Base-by-base conservation (phyloP, 2,888 invertebrate genomes). In the Thymelicus acteon region DNA sequence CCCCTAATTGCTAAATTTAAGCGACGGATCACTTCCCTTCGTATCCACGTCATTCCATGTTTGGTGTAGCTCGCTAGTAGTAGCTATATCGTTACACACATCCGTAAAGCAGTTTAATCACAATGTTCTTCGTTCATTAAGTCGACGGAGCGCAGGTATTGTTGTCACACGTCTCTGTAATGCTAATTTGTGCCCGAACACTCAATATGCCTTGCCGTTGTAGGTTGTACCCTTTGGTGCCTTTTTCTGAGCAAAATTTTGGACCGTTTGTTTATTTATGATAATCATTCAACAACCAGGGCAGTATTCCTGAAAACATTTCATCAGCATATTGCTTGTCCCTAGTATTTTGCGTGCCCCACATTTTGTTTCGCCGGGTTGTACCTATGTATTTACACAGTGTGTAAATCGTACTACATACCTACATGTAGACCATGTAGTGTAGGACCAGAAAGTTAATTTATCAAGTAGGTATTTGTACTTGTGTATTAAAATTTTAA, bases 131-230 rank as follows among this genome's bases (percentile, higher is more conserved):
- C 83, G 85, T 91, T 91, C 88, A 92, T 92, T 92, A 92, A 91
- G 85, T 84, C 85, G 79, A 79, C 83, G 81, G 82, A 80, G 82
- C 80, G 81, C 78, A 80, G 81, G 84, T 84, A 87, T 90, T 89
- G 54, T 89, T 87, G 88, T 88, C 85, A 82, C 88, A 81, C 82
- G 86, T 87, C 91, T 91, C 83, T 93, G 90, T 90, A 85, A 93
- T 93, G 93, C 91, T 90, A 93, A 93, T 93, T 87, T 84, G 81
- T 85, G 82, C 83, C 84, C 82, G 87, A 86, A 88, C 87, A 87
- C 80, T 84, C 92, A 91, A 93, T 93, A 92, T 91, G 80, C 84
- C 84, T 79, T 85, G 88, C 86, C 81, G 80, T 75, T 77, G 80
- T 84, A 82, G 81, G 80, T 75, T 77, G 80, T 84, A 82, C 83